These are phyloP conservation scores for Saccopteryx bilineata DNA, from an alignment of 2,113 vertebrate genomes.

Conservation along the genomic window DNA sequence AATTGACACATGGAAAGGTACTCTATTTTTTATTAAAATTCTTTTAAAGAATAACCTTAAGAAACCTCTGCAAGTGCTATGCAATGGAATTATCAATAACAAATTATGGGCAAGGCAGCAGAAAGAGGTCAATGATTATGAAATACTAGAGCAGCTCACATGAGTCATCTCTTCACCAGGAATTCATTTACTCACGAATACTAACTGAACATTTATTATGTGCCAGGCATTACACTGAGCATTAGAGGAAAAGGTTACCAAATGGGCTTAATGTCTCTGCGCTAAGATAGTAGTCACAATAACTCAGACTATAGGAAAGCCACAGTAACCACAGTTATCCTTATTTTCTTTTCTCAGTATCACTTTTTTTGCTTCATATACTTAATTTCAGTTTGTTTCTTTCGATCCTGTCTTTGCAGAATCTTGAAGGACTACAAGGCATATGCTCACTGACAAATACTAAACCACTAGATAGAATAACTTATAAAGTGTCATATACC, in stretches of 20 bases:
- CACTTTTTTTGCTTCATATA: neutral
- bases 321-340: neutral
- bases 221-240: neutral
- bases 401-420: slow-evolving; percentile 42
- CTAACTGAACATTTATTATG: neutral
- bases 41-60: neutral
- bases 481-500: neutral
- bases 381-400: slow-evolving; percentile 13
- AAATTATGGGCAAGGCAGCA: slow-evolving; percentile 10
- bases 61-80: neutral
- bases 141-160: neutral
- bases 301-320: neutral
- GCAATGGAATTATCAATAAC: neutral
- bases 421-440: slow-evolving; percentile 28
- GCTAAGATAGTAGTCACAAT: neutral
- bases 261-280: neutral
- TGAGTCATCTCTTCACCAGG: neutral
- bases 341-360: neutral
- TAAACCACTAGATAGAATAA: neutral
- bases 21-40: neutral
- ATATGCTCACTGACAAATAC: neutral
- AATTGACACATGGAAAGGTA: neutral
- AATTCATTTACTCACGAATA: neutral
- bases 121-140: neutral
- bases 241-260: neutral